Evolutionary conservation across 2,888 invertebrate genomes (phyloP), one percentile per base, ranked within the genome.

Genomic region (Apantesis nais): DNA sequence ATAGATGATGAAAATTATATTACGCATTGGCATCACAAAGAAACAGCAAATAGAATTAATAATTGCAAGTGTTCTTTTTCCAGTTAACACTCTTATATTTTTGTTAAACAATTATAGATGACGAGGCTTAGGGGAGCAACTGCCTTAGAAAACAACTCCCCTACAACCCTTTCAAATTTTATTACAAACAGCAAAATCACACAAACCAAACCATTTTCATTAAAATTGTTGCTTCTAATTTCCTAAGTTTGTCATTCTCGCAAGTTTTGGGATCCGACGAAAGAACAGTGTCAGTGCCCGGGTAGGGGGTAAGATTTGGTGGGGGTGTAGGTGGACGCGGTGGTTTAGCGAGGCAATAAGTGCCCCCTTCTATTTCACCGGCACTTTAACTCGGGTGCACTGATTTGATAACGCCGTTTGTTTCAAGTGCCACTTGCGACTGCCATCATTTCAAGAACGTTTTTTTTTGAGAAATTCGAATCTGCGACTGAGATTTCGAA

Each of bases 391-490:
- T 91, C 87, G 91, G 92, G 91, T 92, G 94, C 93, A 93, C 89
- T 94, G 94, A 94, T 94, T 94, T 94, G 94, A 94, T 94, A 94
- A 94, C 92, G 89, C 92, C 93, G 92, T 94, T 94, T 93, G 93
- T 93, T 93, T 90, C 91, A 89, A 94, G 93, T 86, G 88, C 88
- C 88, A 88, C 90, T 91, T 86, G 83, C 83, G 84, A 86, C 83
- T 85, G 86, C 89, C 88, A 91, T 90, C 90, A 89, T 90, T 91
- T 88, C 83, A 80, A 83, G 86, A 87, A 83, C 85, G 79, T 85
- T 91, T 90, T 29, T 62, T 34, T 89, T 89, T 90, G 88, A 80
- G 67, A 83, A 83, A 87, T 85, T 84, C 83, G 80, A 80, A 83
- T 83, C 81, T 79, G 72, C 67, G 73, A 71, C 71, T 76, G 74